phyloP scores from a whole-genome alignment of 2,888 invertebrate genomes.

The Aphidius colemani region DNA sequence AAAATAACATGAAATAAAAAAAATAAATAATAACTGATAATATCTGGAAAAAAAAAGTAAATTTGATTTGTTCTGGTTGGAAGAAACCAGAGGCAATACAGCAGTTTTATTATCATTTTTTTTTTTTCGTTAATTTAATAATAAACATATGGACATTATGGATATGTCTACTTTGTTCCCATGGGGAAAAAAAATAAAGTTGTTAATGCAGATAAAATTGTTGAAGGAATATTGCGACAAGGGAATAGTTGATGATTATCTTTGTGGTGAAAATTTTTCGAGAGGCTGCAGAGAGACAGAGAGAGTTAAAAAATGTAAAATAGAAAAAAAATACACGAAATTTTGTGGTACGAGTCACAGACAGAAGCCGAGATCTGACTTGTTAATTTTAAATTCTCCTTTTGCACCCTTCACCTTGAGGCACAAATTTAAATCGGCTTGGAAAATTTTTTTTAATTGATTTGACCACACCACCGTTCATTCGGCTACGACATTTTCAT shows the following conservation, averaged over 20 bases:
- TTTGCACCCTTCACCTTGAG: not conserved
- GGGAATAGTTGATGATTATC: too few species aligned
- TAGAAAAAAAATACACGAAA: not conserved
- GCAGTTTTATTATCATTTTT: too few species aligned
- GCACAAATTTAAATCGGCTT: constrained; percentile 53
- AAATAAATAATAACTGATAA: constrained; percentile 9
- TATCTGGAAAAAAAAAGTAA: too few species aligned
- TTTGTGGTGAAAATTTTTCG: constrained; percentile 9
- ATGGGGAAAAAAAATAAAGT: not conserved
- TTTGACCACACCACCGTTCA: constrained; percentile 35
- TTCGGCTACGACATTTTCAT: too few species aligned
- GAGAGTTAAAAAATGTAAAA: not conserved
- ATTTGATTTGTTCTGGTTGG: too few species aligned
- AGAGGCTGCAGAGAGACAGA: not conserved
- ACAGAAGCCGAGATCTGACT: constrained; percentile 51
- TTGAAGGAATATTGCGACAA: too few species aligned
- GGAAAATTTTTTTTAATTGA: constrained; percentile 48
- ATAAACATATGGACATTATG: too few species aligned
- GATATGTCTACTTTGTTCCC: too few species aligned
- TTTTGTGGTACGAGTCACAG: not conserved
- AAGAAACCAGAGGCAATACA: too few species aligned
- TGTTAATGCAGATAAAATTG: constrained; percentile 7
- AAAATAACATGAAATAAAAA: constrained; percentile 17
- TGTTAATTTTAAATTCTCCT: constrained; percentile 53
- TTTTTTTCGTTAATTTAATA: too few species aligned